A percentile compares a stretch with the other conserved stretches of the same genome.
phyloP scores from a whole-genome alignment of 2,113 vertebrate genomes.

The Malurus cyaneus region DNA sequence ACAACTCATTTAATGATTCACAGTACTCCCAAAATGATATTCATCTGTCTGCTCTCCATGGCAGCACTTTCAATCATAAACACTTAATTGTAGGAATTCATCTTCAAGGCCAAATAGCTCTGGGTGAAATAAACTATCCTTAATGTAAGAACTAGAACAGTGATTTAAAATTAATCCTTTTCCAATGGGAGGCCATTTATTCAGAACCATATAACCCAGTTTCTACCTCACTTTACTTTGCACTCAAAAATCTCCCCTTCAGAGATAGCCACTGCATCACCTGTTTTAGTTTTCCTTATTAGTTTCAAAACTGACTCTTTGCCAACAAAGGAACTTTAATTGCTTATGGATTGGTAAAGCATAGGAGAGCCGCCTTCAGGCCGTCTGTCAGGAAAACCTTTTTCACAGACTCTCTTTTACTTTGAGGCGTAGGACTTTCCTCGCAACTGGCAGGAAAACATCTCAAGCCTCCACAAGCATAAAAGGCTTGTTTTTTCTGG shows the following conservation, averaged over 20 bases:
- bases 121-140: slow-evolving; percentile 10
- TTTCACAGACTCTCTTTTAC: slow-evolving; percentile 24
- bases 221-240: not conserved
- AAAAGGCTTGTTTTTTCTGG: slow-evolving; percentile 56
- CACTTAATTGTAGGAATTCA: slow-evolving; percentile 52
- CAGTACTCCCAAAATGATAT: slow-evolving; percentile 35
- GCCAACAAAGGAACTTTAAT: not conserved
- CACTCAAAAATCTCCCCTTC: not conserved
- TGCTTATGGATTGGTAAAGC: not conserved
- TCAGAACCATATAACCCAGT: not conserved
- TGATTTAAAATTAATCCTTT: not conserved
- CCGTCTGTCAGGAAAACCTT: not conserved
- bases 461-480: slow-evolving; percentile 21
- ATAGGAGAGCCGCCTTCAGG: not conserved
- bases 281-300: slow-evolving; percentile 9
- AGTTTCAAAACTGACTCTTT: not conserved
- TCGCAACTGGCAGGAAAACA: slow-evolving; percentile 25
- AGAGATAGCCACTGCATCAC: not conserved
- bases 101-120: slow-evolving; percentile 31
- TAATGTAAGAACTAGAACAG: slow-evolving; percentile 2
- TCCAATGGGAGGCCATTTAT: not conserved
- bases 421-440: not conserved
- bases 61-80: slow-evolving; percentile 53
- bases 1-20: slow-evolving; percentile 39
- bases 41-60: slow-evolving; percentile 31